Evolutionary conservation across 2,888 invertebrate genomes (phyloP).

Genomic region (Mystacides longicornis): DNA sequence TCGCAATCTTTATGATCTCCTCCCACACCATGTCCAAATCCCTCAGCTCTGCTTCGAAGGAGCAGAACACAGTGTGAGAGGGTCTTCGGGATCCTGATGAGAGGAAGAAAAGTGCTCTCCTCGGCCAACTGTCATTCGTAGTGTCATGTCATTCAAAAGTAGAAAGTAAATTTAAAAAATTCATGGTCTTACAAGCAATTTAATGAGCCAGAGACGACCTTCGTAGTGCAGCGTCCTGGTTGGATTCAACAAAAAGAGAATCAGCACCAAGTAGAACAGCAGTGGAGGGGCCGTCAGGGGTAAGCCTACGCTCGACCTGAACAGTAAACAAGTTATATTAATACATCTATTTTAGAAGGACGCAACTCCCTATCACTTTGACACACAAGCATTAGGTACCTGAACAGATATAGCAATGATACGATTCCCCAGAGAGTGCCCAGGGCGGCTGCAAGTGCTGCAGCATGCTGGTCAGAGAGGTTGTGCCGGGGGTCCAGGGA

Average conservation of each 20-base stretch:
- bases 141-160: too few species aligned
- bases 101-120: too few species aligned
- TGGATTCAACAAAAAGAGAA: constrained; percentile 68
- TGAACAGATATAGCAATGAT: constrained; percentile 61
- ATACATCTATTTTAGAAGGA: neutral
- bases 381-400: constrained; percentile 26
- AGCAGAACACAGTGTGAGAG: too few species aligned
- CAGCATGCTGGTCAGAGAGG: constrained; percentile 65
- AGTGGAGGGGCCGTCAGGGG: constrained; percentile 74
- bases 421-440: constrained; percentile 66
- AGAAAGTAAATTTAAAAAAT: too few species aligned
- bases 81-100: too few species aligned
- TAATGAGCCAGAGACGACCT: constrained; percentile 68
- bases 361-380: too few species aligned
- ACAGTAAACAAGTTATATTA: neutral
- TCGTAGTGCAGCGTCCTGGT: constrained; percentile 67
- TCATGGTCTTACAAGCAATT: constrained; percentile 54
- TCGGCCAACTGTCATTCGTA: too few species aligned
- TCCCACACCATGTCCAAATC: too few species aligned
- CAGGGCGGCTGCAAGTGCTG: constrained; percentile 70
- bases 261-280: constrained; percentile 57
- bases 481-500: constrained; percentile 75
- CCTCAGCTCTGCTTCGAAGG: too few species aligned
- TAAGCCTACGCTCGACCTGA: constrained; percentile 42
- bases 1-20: too few species aligned